Conservation (phyloP, 1,140 invertebrate species). For the Macrostomum lignano region DNA sequence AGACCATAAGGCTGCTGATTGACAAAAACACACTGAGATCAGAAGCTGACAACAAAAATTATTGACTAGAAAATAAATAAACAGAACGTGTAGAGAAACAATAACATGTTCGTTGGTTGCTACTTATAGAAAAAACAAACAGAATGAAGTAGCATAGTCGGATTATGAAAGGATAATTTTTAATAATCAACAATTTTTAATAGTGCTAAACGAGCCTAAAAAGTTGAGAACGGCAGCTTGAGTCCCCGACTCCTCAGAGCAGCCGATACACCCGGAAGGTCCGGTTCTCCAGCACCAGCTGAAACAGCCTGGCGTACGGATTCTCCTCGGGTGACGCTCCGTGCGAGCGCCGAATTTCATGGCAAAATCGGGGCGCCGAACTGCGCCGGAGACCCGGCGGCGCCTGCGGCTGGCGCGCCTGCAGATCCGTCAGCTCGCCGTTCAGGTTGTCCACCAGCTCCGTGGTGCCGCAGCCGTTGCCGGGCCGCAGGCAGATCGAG, state of each 20-base stretch:
- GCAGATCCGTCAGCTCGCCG: conserved; percentile 6
- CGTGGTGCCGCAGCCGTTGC: conserved; percentile 24
- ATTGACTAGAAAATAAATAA: too few species aligned
- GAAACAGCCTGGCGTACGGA: conserved; percentile 21
- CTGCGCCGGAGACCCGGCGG: conserved; percentile 5
- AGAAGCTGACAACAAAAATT: too few species aligned
- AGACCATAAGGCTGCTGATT: too few species aligned
- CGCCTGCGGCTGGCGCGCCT: background rate
- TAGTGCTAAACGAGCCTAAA: background rate
- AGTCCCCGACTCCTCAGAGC: conserved; percentile 6
- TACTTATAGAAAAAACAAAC: too few species aligned
- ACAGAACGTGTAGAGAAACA: too few species aligned
- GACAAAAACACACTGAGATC: too few species aligned
- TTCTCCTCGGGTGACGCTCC: conserved; percentile 9
- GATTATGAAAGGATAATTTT: too few species aligned
- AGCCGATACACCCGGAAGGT: conserved; percentile 29
- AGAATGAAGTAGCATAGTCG: too few species aligned
- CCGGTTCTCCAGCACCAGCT: conserved; percentile 22
- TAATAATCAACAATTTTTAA: too few species aligned
- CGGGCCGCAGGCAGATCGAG: conserved; percentile 27
- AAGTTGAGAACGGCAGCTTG: background rate
- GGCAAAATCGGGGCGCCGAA: conserved; percentile 17
- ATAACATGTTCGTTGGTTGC: too few species aligned
- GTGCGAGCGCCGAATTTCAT: conserved; percentile 12
- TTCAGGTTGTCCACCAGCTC: conserved; percentile 29